Conservation (phyloP, 2,113 vertebrate species). For the Rhinoderma darwinii region DNA sequence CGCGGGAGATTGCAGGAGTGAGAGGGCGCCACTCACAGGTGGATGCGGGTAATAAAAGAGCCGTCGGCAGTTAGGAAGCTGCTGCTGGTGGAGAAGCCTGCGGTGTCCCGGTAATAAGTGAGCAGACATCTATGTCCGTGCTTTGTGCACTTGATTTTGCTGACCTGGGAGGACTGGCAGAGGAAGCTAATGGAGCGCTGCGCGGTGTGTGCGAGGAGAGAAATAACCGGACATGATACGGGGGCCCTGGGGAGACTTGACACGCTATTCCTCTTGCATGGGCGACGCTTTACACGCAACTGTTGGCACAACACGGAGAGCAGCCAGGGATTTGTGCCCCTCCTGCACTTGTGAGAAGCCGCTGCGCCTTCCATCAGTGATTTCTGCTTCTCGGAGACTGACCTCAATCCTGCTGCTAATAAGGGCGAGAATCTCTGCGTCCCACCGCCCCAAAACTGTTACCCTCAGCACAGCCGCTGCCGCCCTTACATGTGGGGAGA, state of each 20-base stretch:
- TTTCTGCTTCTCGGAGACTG: constrained; percentile 1
- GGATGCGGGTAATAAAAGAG: not conserved
- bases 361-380: not conserved
- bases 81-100: not conserved
- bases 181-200: constrained; percentile 20
- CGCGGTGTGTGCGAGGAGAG: constrained; percentile 27
- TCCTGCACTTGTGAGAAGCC: constrained; percentile 33
- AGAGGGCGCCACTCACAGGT: not conserved
- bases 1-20: no score
- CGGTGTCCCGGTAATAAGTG: not conserved
- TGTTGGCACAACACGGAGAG: constrained; percentile 65
- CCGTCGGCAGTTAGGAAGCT: not conserved
- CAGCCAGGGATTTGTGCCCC: not conserved
- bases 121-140: constrained; percentile 12
- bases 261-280: constrained; percentile 66
- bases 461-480: not conserved
- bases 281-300: constrained; percentile 66
- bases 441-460: not conserved
- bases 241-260: constrained; percentile 65
- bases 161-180: constrained; percentile 62
- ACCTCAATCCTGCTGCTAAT: constrained; percentile 18
- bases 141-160: constrained; percentile 18
- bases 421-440: not conserved
- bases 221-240: constrained; percentile 45
- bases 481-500: not conserved